phyloP scores from a whole-genome alignment of 2,113 vertebrate genomes.

The Equus przewalskii region DNA sequence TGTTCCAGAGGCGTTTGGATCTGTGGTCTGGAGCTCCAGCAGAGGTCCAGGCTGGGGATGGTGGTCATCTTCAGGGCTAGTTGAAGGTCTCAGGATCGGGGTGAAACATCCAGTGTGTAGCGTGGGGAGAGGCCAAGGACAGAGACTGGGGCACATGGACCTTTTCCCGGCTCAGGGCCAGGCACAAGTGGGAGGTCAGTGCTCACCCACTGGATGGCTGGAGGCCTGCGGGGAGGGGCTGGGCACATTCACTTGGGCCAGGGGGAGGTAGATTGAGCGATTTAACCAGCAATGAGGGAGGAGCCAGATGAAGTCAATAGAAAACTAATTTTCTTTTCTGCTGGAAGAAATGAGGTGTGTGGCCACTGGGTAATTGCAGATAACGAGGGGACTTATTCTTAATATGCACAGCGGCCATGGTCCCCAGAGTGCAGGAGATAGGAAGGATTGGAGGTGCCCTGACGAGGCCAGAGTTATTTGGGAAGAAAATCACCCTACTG shows the following conservation, averaged over 20 bases:
- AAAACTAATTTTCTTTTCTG: constrained; percentile 92
- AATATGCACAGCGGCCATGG: constrained; percentile 88
- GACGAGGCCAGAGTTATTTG: constrained; percentile 69
- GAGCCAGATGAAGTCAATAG: constrained; percentile 92
- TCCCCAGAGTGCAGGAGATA: constrained; percentile 76
- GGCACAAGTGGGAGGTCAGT: not conserved
- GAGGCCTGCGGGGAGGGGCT: constrained; percentile 61
- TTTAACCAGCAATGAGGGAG: constrained; percentile 81
- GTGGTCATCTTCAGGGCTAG: not conserved
- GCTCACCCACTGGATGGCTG: not conserved
- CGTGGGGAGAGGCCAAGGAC: not conserved
- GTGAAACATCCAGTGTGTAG: not conserved
- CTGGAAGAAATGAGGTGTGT: constrained; percentile 92
- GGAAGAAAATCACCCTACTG: constrained; percentile 36
- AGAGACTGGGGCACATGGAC: not conserved
- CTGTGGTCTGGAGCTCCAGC: not conserved
- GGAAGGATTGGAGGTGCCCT: constrained; percentile 80
- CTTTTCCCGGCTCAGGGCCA: not conserved
- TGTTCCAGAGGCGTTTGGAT: not conserved
- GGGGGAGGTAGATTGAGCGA: constrained; percentile 59
- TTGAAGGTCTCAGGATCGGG: not conserved
- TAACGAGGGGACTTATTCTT: constrained; percentile 94
- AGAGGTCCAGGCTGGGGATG: not conserved
- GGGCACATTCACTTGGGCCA: constrained; percentile 67
- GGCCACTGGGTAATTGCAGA: constrained; percentile 92